Conservation (phyloP, 92 coral and sea anemone genomes). For the Scolanthus callimorphus region DNA sequence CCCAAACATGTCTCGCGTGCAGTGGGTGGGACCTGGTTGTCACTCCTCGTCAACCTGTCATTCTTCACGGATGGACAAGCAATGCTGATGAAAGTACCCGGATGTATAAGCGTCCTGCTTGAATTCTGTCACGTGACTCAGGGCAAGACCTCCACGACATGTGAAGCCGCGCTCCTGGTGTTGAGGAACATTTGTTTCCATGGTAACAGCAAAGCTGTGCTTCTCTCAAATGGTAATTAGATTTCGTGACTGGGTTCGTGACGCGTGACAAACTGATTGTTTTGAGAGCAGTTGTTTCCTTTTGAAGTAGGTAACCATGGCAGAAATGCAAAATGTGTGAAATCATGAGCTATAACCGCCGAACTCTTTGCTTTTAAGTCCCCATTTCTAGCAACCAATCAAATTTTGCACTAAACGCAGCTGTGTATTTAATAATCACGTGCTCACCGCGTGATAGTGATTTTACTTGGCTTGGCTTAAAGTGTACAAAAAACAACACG, state of each 20-base stretch:
- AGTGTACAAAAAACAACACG: too few relatives aligned
- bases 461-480: too few relatives aligned
- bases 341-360: too few relatives aligned
- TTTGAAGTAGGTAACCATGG: too few relatives aligned
- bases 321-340: too few relatives aligned
- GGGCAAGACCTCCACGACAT: slow-evolving; percentile 36
- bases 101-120: slow-evolving; percentile 51
- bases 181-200: slow-evolving; percentile 92
- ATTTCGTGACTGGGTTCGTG: too few relatives aligned
- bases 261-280: background rate
- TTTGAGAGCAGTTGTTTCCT: too few relatives aligned
- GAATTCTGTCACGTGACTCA: slow-evolving; percentile 63
- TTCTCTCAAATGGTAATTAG: slow-evolving; percentile 76
- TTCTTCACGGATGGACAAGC: slow-evolving; percentile 93
- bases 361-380: too few relatives aligned
- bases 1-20: slow-evolving; percentile 58
- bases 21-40: slow-evolving; percentile 72
- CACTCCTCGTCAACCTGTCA: slow-evolving; percentile 71
- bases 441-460: too few relatives aligned
- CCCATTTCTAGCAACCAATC: too few relatives aligned
- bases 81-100: slow-evolving; percentile 78
- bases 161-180: slow-evolving; percentile 82
- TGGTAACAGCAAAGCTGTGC: slow-evolving; percentile 75
- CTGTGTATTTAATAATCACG: too few relatives aligned
- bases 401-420: too few relatives aligned